These are phyloP conservation scores for Pimpla rufipes DNA, from an alignment of 2,888 invertebrate genomes.

Conservation along the genomic window DNA sequence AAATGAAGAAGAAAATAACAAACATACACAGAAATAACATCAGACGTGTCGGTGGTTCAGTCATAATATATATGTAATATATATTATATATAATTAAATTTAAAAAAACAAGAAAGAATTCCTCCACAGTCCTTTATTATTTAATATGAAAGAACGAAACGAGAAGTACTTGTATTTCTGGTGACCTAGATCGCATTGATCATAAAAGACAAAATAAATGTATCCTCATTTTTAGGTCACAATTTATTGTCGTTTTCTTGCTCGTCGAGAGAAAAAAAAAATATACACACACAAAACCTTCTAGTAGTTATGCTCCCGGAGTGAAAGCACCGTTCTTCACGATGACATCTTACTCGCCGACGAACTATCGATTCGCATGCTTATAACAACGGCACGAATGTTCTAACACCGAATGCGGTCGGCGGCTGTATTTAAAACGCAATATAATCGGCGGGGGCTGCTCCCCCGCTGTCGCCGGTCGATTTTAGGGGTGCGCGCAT, in stretches of 20 bases:
- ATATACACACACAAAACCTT: conserved; percentile 27
- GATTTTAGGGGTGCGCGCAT: conserved; percentile 60
- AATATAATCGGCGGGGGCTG: conserved; percentile 57
- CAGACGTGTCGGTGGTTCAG: conserved; percentile 82
- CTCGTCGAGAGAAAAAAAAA: conserved; percentile 25
- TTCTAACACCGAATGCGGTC: conserved; percentile 54
- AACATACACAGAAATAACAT: conserved; percentile 71
- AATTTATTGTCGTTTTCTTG: conserved; percentile 85
- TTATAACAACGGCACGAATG: conserved; percentile 52
- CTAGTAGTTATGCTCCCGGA: conserved; percentile 44
- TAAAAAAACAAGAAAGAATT: conserved; percentile 78
- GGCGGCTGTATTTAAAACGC: conserved; percentile 60
- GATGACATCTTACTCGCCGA: conserved; percentile 18
- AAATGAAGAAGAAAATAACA: conserved; percentile 71
- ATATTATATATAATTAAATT: conserved; percentile 81
- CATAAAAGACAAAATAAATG: conserved; percentile 91
- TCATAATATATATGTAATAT: conserved; percentile 85
- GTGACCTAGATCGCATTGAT: conserved; percentile 86
- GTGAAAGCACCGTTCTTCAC: not conserved
- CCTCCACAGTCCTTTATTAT: conserved; percentile 85
- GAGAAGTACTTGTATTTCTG: conserved; percentile 85
- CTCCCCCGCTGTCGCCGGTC: conserved; percentile 50
- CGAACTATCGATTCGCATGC: conserved; percentile 56
- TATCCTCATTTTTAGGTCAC: conserved; percentile 91
- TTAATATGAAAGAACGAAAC: conserved; percentile 75